These are phyloP conservation scores for Danaus chrysippus DNA, from an alignment of 2,888 invertebrate genomes.

Conservation along the genomic window DNA sequence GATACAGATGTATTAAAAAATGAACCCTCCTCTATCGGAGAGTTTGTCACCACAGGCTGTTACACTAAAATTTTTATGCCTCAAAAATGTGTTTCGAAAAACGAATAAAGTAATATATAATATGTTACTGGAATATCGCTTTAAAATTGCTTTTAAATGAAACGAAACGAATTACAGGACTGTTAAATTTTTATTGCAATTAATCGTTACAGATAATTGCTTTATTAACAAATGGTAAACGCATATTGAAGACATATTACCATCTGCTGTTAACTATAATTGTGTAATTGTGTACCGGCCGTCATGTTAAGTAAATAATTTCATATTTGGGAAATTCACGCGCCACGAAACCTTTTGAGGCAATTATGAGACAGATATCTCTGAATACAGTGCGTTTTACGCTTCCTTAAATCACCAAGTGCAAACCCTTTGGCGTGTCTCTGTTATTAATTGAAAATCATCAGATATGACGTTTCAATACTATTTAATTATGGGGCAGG, in stretches of 20 bases:
- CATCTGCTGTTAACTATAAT: no score
- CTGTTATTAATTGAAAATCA: slow-evolving; percentile 3
- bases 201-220: no score
- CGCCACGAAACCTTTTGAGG: not conserved
- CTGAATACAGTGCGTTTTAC: slow-evolving; percentile 14
- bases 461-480: slow-evolving; percentile 4
- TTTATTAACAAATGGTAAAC: no score
- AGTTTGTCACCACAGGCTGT: slow-evolving; percentile 4
- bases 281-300: no score
- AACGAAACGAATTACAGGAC: no score
- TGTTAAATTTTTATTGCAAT: no score
- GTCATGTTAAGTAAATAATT: not conserved
- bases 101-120: not conserved
- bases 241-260: no score
- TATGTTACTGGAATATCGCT: not conserved
- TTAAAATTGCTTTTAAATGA: not conserved
- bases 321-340: slow-evolving; percentile 2
- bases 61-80: slow-evolving; percentile 5
- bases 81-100: not conserved
- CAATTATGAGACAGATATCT: slow-evolving; percentile 3
- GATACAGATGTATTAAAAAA: slow-evolving; percentile 7
- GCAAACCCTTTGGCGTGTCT: slow-evolving; percentile 18
- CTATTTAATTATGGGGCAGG: not conserved
- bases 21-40: not conserved
- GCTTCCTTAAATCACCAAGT: slow-evolving; percentile 11